Percentiles rank a stretch among this genome's conserved stretches.
Conservation (phyloP, 2,888 invertebrate species). For the Aspidiotus destructor region DNA sequence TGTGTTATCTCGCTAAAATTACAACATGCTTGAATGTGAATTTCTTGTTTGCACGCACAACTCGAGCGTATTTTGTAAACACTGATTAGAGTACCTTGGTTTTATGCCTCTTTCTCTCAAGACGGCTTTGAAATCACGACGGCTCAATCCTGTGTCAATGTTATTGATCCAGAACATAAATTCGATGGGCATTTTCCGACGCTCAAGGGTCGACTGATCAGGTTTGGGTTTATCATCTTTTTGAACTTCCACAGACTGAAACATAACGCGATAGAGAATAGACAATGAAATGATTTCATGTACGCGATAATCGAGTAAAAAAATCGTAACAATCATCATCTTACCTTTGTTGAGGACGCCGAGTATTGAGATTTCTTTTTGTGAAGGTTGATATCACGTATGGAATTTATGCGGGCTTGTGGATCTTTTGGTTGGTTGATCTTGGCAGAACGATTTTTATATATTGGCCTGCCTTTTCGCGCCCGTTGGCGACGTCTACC, state of each 20-base stretch:
- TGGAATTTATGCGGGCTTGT: not conserved
- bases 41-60: not conserved
- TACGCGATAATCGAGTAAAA: no score
- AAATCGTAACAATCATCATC: no score
- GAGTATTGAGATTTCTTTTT: no score
- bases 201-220: slow-evolving; percentile 22
- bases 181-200: slow-evolving; percentile 34
- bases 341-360: no score
- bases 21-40: not conserved
- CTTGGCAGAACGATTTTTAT: slow-evolving; percentile 14
- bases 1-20: no score
- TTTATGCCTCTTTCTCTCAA: slow-evolving; percentile 63
- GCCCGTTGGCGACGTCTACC: slow-evolving; percentile 2
- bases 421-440: slow-evolving; percentile 3
- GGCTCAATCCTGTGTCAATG: slow-evolving; percentile 59
- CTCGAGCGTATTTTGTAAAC: not conserved
- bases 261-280: slow-evolving; percentile 13
- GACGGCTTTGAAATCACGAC: slow-evolving; percentile 64
- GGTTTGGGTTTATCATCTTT: slow-evolving; percentile 21
- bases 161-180: slow-evolving; percentile 53
- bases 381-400: no score
- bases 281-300: no score
- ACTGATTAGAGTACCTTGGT: slow-evolving; percentile 43
- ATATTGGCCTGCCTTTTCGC: not conserved
- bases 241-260: slow-evolving; percentile 31